phyloP scores from a whole-genome alignment of 2,797 vertebrate species.

The Anniella stebbinsi region DNA sequence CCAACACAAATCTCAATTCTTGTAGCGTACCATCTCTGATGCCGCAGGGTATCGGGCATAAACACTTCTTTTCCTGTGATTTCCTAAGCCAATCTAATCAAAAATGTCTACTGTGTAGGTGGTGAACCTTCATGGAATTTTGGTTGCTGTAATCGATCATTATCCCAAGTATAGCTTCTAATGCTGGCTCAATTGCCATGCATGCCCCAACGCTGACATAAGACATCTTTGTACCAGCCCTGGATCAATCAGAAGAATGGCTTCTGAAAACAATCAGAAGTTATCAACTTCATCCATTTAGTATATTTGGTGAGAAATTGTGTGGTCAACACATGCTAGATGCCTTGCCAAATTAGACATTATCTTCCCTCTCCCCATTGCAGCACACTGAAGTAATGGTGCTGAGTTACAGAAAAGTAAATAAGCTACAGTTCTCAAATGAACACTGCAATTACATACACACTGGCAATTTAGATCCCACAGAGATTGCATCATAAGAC shows the following conservation, averaged over 20 bases:
- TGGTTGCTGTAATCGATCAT: not conserved
- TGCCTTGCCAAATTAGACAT: slow-evolving; percentile 4
- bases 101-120: not conserved
- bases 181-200: not conserved
- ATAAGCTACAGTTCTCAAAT: slow-evolving; percentile 24
- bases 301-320: not conserved
- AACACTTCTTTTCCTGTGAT: not conserved
- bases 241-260: not conserved
- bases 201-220: not conserved
- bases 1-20: not conserved
- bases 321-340: not conserved
- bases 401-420: slow-evolving; percentile 18
- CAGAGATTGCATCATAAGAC: slow-evolving; percentile 21
- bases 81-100: not conserved
- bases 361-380: not conserved
- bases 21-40: not conserved
- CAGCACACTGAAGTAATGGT: not conserved
- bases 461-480: slow-evolving; percentile 27
- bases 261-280: not conserved
- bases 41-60: not conserved
- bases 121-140: not conserved
- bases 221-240: not conserved
- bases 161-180: not conserved
- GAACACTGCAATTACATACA: slow-evolving; percentile 29
- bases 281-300: not conserved